These are phyloP conservation scores for Spatulosminthurus flaviceps DNA, from an alignment of 2,888 invertebrate genomes.

Conservation along the genomic window DNA sequence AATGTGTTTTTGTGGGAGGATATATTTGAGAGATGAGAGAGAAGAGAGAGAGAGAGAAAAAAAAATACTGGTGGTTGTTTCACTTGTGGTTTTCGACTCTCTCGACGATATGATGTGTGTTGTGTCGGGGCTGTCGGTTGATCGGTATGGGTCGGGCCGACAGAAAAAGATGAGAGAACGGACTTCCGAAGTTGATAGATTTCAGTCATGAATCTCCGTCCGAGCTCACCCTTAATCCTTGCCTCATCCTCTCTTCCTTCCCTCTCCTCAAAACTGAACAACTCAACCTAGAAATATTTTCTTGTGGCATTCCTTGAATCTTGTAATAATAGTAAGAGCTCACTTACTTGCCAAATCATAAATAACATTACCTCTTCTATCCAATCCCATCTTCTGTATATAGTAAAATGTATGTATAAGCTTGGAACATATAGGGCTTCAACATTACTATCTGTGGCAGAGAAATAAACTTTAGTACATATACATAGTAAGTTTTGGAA, in stretches of 20 bases:
- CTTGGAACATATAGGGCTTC: too few relatives aligned
- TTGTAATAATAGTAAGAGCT: slow-evolving; percentile 48
- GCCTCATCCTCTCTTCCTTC: slow-evolving; percentile 43
- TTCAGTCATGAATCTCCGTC: slow-evolving; percentile 49
- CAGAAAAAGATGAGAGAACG: slow-evolving; percentile 38
- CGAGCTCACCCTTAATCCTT: slow-evolving; percentile 40
- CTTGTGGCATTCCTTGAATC: slow-evolving; percentile 43
- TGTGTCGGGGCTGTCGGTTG: slow-evolving; percentile 29
- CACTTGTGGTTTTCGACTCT: not conserved
- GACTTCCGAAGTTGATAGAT: slow-evolving; percentile 51
- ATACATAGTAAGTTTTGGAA: too few relatives aligned
- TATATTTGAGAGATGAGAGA: not conserved
- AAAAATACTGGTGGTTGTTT: not conserved
- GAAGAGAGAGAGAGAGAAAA: not conserved
- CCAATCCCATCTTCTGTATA: slow-evolving; percentile 16
- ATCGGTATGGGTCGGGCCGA: slow-evolving; percentile 32
- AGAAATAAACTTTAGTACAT: too few relatives aligned
- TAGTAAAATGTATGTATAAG: too few relatives aligned
- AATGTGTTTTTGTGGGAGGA: slow-evolving; percentile 21
- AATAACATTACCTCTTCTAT: slow-evolving; percentile 33
- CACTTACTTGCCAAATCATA: slow-evolving; percentile 47
- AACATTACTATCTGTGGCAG: too few relatives aligned
- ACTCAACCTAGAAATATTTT: slow-evolving; percentile 44
- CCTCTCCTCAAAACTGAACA: slow-evolving; percentile 34
- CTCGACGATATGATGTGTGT: slow-evolving; percentile 38